Base-by-base conservation (phyloP, 2,888 invertebrate species). In the Stratiomys singularior region DNA sequence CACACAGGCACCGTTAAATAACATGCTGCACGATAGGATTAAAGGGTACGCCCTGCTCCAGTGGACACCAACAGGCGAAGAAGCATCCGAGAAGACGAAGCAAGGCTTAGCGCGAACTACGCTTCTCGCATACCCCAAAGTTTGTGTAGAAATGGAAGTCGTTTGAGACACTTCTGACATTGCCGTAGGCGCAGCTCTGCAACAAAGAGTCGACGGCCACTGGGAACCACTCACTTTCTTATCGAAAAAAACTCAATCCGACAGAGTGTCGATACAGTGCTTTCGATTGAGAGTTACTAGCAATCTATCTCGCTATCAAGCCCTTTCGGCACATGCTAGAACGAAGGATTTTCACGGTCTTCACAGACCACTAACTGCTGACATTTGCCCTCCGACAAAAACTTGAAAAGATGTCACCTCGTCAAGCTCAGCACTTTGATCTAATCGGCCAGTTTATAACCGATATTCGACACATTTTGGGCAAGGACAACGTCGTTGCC, bases 191-290 rank as follows among this genome's bases (percentile, higher is more conserved):
- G 83, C 80, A 0, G 81, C 78, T 0, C 71, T 84, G 18, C 81
- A 84, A 18, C 82, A 83, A 69, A 23, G 28, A 2, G 69, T 66
- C n/a, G 66, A 76, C 0, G 72, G 64, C 2, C 52, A 3, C 0
- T 82, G 83, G 82, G 44, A 81, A 69, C 81, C 82, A 3, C 77
- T 83, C 1, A 78, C 76, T 0, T 84, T 83, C 56, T 84, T 82
- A 77, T 81, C 82, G 9, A 37, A 0, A 81, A 78, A 76, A 83
- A 83, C 64, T 77, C 1, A 79, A 71, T n/a, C 27, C 76, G 0
- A 72, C 83, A 0, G 81, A 84, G 77, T 46, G 2, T 1, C 82
- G 81, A 28, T 84, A 83, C 79, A 80, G 81, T 63, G 78, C 83
- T 1, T 83, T 81, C 71, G 82, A 82, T 27, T 37, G 81, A 4